Conservation (phyloP, 2,888 invertebrate species). For the Nomada fabriciana region DNA sequence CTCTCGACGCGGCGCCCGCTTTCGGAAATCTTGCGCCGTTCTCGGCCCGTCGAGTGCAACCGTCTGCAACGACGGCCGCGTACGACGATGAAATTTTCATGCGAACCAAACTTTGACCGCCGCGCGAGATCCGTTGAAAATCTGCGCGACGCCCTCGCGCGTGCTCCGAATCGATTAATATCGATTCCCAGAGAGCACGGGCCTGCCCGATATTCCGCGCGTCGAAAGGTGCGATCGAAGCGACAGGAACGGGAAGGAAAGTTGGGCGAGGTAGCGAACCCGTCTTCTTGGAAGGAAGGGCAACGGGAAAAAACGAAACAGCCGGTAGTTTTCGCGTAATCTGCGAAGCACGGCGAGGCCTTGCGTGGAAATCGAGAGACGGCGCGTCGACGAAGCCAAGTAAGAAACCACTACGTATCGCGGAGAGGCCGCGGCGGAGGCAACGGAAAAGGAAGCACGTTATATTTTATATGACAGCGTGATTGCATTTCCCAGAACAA, state of each 20-base stretch:
- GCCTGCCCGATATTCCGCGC: slow-evolving; percentile 26
- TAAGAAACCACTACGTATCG: slow-evolving; percentile 24
- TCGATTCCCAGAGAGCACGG: slow-evolving; percentile 12
- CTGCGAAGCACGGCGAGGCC: slow-evolving; percentile 56
- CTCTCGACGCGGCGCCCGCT: slow-evolving; percentile 47
- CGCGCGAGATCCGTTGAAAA: not conserved
- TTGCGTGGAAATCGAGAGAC: slow-evolving; percentile 68
- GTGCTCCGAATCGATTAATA: slow-evolving; percentile 40
- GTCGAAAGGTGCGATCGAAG: slow-evolving; percentile 32
- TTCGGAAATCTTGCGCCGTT: slow-evolving; percentile 43
- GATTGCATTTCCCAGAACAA: slow-evolving; percentile 80
- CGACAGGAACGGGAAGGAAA: not conserved
- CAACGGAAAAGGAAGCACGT: slow-evolving; percentile 71
- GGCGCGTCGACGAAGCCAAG: slow-evolving; percentile 43
- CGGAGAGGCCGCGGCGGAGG: slow-evolving; percentile 22
- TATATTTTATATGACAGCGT: slow-evolving; percentile 77
- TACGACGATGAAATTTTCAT: too few species aligned
- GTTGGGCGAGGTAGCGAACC: not conserved
- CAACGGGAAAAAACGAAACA: slow-evolving; percentile 54
- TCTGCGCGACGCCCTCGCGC: slow-evolving; percentile 36
- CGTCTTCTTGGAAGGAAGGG: slow-evolving; percentile 49
- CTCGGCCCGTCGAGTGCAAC: too few species aligned
- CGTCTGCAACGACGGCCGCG: too few species aligned
- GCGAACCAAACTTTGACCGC: too few species aligned
- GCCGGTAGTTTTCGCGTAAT: slow-evolving; percentile 67